Evolutionary conservation across 2,797 vertebrate genomes (phyloP).

Genomic region (Microhierax caerulescens): DNA sequence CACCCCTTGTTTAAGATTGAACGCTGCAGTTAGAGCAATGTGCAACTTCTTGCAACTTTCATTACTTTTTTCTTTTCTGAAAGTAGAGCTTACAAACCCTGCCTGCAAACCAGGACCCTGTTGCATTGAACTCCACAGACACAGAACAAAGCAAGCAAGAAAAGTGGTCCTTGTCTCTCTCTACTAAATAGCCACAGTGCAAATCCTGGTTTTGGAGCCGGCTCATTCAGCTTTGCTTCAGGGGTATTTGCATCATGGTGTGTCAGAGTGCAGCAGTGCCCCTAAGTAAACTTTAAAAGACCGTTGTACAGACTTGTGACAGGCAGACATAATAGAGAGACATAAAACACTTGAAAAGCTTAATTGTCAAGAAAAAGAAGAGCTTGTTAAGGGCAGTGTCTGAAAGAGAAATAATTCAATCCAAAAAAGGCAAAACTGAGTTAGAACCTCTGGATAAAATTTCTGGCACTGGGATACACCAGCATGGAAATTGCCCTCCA

Average conservation of each 20-base stretch:
- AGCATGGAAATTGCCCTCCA: neutral
- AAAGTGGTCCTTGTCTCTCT: neutral
- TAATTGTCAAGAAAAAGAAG: neutral
- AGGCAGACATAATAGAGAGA: neutral
- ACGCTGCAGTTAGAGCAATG: rapidly evolving
- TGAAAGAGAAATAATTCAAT: constrained; percentile 21
- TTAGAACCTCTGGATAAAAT: neutral
- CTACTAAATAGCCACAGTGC: neutral
- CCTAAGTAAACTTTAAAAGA: constrained; percentile 11
- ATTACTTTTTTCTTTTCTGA: neutral
- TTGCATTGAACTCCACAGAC: neutral
- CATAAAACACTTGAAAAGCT: neutral
- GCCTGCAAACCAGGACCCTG: neutral
- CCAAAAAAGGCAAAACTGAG: neutral
- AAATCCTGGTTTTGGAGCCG: neutral
- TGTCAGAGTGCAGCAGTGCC: neutral
- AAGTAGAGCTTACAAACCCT: neutral
- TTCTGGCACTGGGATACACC: neutral
- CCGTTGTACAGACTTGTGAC: neutral
- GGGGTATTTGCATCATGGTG: neutral
- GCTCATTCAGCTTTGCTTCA: neutral
- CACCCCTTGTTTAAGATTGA: neutral
- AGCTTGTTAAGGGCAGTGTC: neutral
- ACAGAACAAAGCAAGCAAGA: neutral
- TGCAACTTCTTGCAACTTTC: neutral